Conservation (phyloP, 2,113 vertebrate genomes). For the Syngnathoides biaculeatus region DNA sequence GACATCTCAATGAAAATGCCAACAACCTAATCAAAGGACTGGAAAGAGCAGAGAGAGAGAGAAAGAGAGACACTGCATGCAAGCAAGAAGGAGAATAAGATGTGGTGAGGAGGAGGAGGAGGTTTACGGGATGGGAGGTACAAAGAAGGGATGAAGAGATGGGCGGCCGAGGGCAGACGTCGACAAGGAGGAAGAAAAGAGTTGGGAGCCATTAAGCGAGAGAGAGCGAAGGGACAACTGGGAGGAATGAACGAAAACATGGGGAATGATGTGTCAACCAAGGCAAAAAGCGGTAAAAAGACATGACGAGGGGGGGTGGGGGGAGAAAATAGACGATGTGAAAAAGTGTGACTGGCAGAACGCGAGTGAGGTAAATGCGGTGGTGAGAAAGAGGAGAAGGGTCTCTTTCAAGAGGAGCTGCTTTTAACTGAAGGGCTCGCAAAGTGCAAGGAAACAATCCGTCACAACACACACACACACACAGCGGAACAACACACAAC, state of each 20-base stretch:
- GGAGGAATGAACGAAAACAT: conserved; percentile 13
- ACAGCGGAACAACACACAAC: neutral
- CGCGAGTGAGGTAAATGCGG: neutral
- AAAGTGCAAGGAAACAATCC: conserved; percentile 7
- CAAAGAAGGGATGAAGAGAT: conserved; percentile 12
- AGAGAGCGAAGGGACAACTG: conserved; percentile 9
- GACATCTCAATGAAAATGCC: conserved; percentile 72
- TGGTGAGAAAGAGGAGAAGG: conserved; percentile 11
- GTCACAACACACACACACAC: neutral
- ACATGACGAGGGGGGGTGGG: neutral
- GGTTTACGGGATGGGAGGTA: conserved; percentile 14
- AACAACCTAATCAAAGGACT: conserved; percentile 69
- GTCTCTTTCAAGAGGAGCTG: conserved; percentile 41
- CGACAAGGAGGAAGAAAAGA: neutral
- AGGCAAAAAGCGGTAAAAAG: conserved; percentile 18
- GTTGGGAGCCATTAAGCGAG: conserved; percentile 1
- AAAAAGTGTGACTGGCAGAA: conserved; percentile 8
- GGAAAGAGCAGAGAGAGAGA: conserved; percentile 60
- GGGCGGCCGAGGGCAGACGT: neutral
- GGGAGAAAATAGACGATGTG: neutral
- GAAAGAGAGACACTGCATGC: conserved; percentile 14
- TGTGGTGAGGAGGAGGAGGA: conserved; percentile 4
- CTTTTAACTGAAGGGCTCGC: neutral
- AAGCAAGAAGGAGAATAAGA: conserved; percentile 14
- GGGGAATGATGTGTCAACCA: neutral